Base-by-base conservation (phyloP, 2,797 vertebrate species). In the Ataeniobius toweri region DNA sequence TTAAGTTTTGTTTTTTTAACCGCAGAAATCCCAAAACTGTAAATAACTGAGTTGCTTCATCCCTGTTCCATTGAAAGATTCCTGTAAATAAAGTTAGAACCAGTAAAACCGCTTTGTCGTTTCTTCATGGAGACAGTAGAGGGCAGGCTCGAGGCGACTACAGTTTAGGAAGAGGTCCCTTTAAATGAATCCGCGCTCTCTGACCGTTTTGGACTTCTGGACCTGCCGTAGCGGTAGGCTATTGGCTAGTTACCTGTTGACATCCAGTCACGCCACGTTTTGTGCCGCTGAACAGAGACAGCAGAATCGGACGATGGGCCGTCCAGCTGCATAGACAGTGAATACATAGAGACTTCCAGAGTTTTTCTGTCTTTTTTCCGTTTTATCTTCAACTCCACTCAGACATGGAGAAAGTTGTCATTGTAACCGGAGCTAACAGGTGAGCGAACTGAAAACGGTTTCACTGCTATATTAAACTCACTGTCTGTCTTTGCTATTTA, bases 381-480 rank as follows among this genome's bases (percentile, higher is more conserved):
- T 24, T 14, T 68, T n/a, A 12, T 39, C 5, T 10, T 7, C 39
- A 8, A 8, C 13, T 26, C n/a, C 36, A 44, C 10, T 41, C 39
- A 56, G 44, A 77, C 41, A 96, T 95, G 95, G 83, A 94, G 82
- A 96, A 86, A 0, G 96, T 97, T 26, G 96, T 97, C 3, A 24
- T 99, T 1, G 93, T 99, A 28, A 98, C 97, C 0, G 98, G 98
- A 0, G 97, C 98, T 0, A 98, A 95, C 95, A 96, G 98, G 98
- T 98, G 76, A 80, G 84, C 5, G 6, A 22, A 1, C 2, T n/a
- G 0, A 77, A 59, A 24, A 18, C 1, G 0, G 58, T 48, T 31
- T 24, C 14, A 65, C 28, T 31, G 18, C 0, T 26, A 24, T 24
- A 67, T 67, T 2, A 41, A 39, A 39, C 22, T 24, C 22, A 6